These are phyloP conservation scores for Idaea biselata DNA, from an alignment of 2,888 invertebrate genomes.

Conservation along the genomic window DNA sequence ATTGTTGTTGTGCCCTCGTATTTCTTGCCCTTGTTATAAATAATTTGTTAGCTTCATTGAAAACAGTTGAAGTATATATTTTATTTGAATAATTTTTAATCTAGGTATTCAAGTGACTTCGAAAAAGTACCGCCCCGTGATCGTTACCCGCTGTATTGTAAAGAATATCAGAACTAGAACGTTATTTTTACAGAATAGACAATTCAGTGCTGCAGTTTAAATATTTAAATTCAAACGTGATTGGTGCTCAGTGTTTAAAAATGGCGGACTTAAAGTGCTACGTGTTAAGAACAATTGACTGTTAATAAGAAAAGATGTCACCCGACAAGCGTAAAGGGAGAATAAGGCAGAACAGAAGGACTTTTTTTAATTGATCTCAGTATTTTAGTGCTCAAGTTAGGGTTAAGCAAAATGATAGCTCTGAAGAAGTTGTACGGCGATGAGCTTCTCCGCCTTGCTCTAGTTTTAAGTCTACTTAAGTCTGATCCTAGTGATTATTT, in stretches of 20 bases:
- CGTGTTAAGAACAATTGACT: conserved; percentile 24
- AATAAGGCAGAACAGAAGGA: conserved; percentile 41
- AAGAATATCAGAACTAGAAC: background rate
- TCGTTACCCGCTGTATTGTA: background rate
- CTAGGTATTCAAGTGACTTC: background rate
- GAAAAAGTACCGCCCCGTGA: background rate
- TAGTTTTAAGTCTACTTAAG: conserved; percentile 89
- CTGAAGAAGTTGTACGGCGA: conserved; percentile 91
- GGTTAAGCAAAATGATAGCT: conserved; percentile 83
- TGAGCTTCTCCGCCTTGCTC: conserved; percentile 89
- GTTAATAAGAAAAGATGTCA: conserved; percentile 49
- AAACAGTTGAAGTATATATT: background rate
- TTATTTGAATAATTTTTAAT: background rate
- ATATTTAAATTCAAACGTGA: background rate
- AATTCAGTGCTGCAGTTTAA: background rate
- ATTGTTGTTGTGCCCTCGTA: too few relatives aligned
- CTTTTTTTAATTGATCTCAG: conserved; percentile 57
- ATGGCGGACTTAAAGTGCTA: conserved; percentile 32
- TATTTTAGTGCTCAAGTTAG: conserved; percentile 66
- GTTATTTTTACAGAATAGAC: background rate
- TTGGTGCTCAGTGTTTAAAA: conserved; percentile 40
- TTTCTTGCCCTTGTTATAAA: too few relatives aligned
- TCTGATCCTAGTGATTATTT: conserved; percentile 87
- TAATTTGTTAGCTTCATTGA: background rate
- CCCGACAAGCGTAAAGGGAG: conserved; percentile 71